Evolutionary conservation across 2,113 vertebrate genomes (phyloP), one percentile per base, ranked within the genome.

Genomic region (Calyptommatus sinebrachiatus): DNA sequence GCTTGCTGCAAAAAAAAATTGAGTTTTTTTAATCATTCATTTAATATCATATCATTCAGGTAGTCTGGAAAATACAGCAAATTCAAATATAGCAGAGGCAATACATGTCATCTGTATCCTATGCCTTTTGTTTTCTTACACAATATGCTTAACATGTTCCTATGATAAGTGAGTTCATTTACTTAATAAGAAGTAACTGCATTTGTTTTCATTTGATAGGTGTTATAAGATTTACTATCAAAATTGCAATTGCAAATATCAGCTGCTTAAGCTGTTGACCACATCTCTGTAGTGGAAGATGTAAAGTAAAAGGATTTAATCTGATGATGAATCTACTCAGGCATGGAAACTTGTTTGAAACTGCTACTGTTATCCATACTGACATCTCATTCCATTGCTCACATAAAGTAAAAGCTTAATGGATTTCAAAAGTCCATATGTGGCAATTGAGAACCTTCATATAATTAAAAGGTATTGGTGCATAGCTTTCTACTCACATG

Each of bases 401-500:
- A 80, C 87, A 85, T 82, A 88, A 81, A 90, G 61, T 1, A 48
- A 76, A 50, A 8, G 2, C 67, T 87, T 85, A 88, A 85, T 86
- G 53, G 10, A 86, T 86, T 92, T 83, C 67, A 84, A 81, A 81
- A 84, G 29, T 71, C 88, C 87, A 83, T 60, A 83, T 4, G 45
- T 5, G 70, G n/a, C 78, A 87, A 35, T 24, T 50, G 35, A 77
- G 83, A 48, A 74, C 1, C 31, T 29, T 71, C 70, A 73, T 74
- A 76, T 87, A 89, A 90, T 87, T 88, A 87, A 92, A 92, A 86
- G 2, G 0, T 77, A 84, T 6, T 48, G 77, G 82, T 41, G 24
- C 29, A 71, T 69, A 88, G 18, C 48, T 73, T 50, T 76, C 31
- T 83, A 77, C 62, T 86, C 86, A 82, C 6, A 77, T 79, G 70